These are phyloP conservation scores for Helogale parvula DNA, from an alignment of 2,113 vertebrate species.

Conservation along the genomic window DNA sequence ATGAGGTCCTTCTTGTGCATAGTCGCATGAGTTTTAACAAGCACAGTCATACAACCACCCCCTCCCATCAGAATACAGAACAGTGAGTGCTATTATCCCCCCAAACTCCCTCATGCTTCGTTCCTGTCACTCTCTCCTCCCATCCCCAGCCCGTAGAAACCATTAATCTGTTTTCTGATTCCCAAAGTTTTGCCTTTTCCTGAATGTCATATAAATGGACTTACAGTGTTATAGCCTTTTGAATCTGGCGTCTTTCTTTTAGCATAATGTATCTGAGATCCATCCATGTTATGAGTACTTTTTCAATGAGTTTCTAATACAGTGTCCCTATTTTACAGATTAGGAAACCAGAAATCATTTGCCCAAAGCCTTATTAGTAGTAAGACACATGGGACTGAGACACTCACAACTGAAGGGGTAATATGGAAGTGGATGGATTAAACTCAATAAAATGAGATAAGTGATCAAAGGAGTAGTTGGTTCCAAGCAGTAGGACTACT, in stretches of 20 bases:
- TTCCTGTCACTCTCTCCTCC: neutral
- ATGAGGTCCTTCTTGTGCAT: neutral
- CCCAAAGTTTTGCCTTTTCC: neutral
- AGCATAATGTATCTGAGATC: neutral
- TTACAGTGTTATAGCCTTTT: neutral
- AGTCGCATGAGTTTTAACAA: constrained; percentile 16
- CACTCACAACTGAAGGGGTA: neutral
- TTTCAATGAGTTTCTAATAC: neutral
- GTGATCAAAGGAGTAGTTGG: neutral
- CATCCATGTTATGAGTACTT: neutral
- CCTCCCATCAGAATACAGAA: neutral
- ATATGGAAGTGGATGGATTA: neutral
- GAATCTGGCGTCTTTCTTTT: neutral
- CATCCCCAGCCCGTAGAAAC: neutral
- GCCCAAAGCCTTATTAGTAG: neutral
- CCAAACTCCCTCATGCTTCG: neutral
- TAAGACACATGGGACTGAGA: neutral
- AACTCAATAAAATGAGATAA: constrained; percentile 36
- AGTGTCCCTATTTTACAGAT: neutral
- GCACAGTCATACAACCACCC: neutral
- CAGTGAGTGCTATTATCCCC: neutral
- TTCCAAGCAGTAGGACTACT: neutral
- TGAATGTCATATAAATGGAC: neutral
- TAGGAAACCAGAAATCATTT: constrained; percentile 32
- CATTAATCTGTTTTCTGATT: neutral